phyloP scores from a whole-genome alignment of 2,888 invertebrate genomes.

The Nematopogon swammerdamellus region DNA sequence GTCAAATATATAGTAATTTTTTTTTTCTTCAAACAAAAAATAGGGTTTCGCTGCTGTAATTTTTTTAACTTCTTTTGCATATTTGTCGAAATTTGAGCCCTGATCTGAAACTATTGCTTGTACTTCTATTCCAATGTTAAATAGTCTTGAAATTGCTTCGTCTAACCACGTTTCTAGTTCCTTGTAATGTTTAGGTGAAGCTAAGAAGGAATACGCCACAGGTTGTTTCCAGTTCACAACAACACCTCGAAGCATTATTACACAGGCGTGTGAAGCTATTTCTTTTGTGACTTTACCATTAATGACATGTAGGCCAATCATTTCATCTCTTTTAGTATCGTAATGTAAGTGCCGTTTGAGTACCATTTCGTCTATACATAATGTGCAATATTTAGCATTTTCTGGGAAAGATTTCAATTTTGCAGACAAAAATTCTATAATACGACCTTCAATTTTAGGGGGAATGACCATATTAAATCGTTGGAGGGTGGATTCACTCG shows the following conservation, averaged over 20 bases:
- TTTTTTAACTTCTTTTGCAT: not conserved
- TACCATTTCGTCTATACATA: not conserved
- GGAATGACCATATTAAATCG: not conserved
- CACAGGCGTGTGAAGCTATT: not conserved
- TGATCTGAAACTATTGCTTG: not conserved
- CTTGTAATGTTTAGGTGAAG: not conserved
- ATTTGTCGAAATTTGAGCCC: not conserved
- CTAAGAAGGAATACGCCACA: too few relatives aligned
- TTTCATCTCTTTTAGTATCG: not conserved
- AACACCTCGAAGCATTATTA: not conserved
- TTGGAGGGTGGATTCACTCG: constrained; percentile 1
- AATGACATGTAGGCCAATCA: not conserved
- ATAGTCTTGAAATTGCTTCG: not conserved
- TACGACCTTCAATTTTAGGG: not conserved
- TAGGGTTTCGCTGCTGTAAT: not conserved
- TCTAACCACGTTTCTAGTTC: not conserved
- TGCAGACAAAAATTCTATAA: not conserved
- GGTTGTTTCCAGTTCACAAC: too few relatives aligned
- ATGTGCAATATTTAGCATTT: constrained; percentile 1
- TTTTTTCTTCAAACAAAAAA: not conserved
- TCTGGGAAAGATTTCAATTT: constrained; percentile 2
- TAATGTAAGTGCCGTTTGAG: not conserved
- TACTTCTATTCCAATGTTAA: not conserved
- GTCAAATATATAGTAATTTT: constrained; percentile 5
- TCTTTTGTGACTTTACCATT: not conserved